These are phyloP conservation scores for Umimayanthus chanpuru DNA, from an alignment of 92 coral and sea anemone genomes.

Conservation along the genomic window DNA sequence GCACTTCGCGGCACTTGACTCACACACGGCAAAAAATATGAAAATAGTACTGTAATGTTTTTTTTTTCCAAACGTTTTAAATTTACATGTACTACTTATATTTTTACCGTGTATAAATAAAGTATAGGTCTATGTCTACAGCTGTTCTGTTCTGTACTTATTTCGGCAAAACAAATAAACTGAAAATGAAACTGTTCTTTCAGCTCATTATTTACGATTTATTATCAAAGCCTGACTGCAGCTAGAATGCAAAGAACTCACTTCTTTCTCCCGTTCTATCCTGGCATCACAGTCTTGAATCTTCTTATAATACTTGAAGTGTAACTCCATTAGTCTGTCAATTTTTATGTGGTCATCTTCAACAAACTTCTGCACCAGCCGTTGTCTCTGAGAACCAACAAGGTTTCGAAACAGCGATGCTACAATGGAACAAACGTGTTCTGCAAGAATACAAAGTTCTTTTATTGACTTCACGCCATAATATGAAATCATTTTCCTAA, in stretches of 20 bases:
- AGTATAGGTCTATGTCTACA: too few species aligned
- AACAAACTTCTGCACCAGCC: slow-evolving; percentile 96
- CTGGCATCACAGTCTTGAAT: slow-evolving; percentile 91
- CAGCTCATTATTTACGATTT: too few species aligned
- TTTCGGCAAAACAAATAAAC: too few species aligned
- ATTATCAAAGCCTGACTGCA: not conserved
- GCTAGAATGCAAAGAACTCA: slow-evolving; percentile 25
- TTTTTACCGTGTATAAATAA: too few species aligned
- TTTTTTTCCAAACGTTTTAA: too few species aligned
- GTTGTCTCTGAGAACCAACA: slow-evolving; percentile 69
- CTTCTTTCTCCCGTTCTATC: slow-evolving; percentile 92
- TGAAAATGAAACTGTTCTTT: too few species aligned
- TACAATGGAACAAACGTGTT: slow-evolving; percentile 81
- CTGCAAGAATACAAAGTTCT: slow-evolving; percentile 45
- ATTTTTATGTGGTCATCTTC: slow-evolving; percentile 95
- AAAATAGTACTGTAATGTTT: too few species aligned
- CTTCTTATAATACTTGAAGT: slow-evolving; percentile 80
- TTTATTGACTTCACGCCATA: not conserved
- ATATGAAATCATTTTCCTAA: too few species aligned
- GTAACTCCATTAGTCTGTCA: slow-evolving; percentile 95
- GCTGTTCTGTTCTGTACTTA: too few species aligned
- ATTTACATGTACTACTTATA: too few species aligned
- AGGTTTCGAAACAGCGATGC: slow-evolving; percentile 92
- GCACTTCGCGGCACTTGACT: too few species aligned
- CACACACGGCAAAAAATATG: too few species aligned